phyloP scores from a whole-genome alignment of 2,888 invertebrate genomes.

The Xanthia icteritia region DNA sequence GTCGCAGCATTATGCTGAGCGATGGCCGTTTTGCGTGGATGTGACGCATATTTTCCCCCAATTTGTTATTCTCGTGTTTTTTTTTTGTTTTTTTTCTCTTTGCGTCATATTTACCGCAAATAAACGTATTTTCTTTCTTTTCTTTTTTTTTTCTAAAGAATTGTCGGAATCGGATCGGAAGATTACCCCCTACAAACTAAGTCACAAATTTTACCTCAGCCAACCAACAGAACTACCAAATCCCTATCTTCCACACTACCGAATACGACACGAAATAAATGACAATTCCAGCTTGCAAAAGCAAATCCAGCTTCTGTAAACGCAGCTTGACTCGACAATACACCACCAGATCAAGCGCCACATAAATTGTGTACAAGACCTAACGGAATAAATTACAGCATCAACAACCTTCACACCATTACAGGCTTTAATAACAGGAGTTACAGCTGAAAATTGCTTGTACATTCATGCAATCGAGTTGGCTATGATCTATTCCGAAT shows the following conservation, averaged over 20 bases:
- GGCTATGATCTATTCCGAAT: constrained; percentile 53
- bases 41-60: too few species aligned
- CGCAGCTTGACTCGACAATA: constrained; percentile 51
- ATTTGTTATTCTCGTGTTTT: too few species aligned
- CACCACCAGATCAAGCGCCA: constrained; percentile 37
- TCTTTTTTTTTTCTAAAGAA: too few species aligned
- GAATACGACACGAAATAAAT: constrained; percentile 34
- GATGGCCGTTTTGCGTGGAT: too few species aligned
- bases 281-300: constrained; percentile 2
- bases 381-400: constrained; percentile 39
- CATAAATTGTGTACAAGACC: constrained; percentile 33
- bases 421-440: not conserved
- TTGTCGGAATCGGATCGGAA: too few species aligned
- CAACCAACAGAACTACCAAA: not conserved
- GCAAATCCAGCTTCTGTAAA: constrained; percentile 8
- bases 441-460: constrained; percentile 29
- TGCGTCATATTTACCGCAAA: too few species aligned
- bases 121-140: too few species aligned
- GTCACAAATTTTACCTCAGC: too few species aligned
- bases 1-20: too few species aligned
- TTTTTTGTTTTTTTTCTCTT: too few species aligned
- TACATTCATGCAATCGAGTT: constrained; percentile 4
- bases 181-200: too few species aligned
- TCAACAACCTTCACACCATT: not conserved
- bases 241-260: not conserved